Base-by-base conservation (phyloP, 2,113 vertebrate genomes). In the Geococcyx californianus region DNA sequence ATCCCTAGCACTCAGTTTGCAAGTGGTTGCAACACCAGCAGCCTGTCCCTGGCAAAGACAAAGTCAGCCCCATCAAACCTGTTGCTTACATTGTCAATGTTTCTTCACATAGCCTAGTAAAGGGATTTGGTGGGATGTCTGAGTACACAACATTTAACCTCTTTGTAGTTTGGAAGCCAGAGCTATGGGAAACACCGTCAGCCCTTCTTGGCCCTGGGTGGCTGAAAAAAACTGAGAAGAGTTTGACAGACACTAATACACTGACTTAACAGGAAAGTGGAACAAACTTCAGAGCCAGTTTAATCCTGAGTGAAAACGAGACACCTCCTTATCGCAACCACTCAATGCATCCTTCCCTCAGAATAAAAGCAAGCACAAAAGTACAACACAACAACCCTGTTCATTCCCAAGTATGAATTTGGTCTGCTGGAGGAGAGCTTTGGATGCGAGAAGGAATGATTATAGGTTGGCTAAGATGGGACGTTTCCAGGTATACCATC, bases 1-100 rank as follows among this genome's bases (percentile, higher is more conserved):
- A 8, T n/a, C 1, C 0, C 6, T 1, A 2, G 4, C 2, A 0
- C 6, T 51, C 3, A 0, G 7, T 70, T 45, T 3, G 2, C 13
- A 23, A 7, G 8, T 0, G 1, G 13, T 67, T 29, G 19, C 29
- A 17, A 5, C 8, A 29, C 1, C 7, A 12, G 25, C 73, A 56
- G 19, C 8, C 52, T 51, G 25, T 38, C 19, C 19, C 34, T 15
- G 21, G 21, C 25, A 77, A 75, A 72, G 15, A 40, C 23, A 60
- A 79, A 78, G 6, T 9, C 10, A 73, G 16, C 11, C 28, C 38
- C 58, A 44, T 42, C 58, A 29, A n/a, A 16, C 12, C 33, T 40
- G 25, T 8, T 25, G 3, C 38, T 51, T 28, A 28, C 6, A 38
- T 11, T 12, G 13, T 6, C 34, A 45, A 1, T 0, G 1, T 76